Evolutionary conservation across 1,140 invertebrate genomes (phyloP), one percentile per base, ranked within the genome.

Genomic region (Pachyrhynchus sulphureomaculatus): DNA sequence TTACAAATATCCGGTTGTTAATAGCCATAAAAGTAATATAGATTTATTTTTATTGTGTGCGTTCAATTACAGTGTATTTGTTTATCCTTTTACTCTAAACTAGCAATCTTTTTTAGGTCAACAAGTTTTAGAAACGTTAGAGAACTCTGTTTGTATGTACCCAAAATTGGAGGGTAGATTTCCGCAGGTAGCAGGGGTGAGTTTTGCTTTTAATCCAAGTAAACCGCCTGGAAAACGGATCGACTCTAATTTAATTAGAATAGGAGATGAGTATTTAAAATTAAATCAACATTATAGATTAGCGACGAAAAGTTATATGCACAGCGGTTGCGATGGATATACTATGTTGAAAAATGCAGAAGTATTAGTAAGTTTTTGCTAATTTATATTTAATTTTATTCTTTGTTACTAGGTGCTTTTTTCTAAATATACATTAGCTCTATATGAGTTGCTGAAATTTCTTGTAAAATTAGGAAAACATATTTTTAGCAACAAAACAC

Each of bases 311-410:
- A 85, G 83, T 70, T 96, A 94, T 74, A 77, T 91, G 56, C 79
- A 82, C 61, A 77, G 77, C 32, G 93, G 92, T 1, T 90, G 90
- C 75, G 93, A 96, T 80, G 93, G 93, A 1, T 96, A 91, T 73
- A 86, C 82, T 37, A 86, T 90, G 77, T 83, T 96, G 49, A 88
- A 86, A 68, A 78, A 87, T 44, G 86, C 85, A 71, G 82, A 82
- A 65, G 77, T 91, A 55, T 63, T 72, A 55, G 67, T 73, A 64
- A 64, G 53, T 29, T 33, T 48, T 62, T 61, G 8, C 2, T 18
- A 4, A n/a, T n/a, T n/a, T n/a, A n/a, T n/a, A n/a, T n/a, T n/a
- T n/a, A n/a, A n/a, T n/a, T n/a, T n/a, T n/a, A n/a, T n/a, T n/a
- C n/a, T n/a, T n/a, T n/a, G n/a, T n/a, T n/a, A n/a, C n/a, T n/a